Conservation (phyloP, 2,113 vertebrate genomes). For the Urocynchramus pylzowi region DNA sequence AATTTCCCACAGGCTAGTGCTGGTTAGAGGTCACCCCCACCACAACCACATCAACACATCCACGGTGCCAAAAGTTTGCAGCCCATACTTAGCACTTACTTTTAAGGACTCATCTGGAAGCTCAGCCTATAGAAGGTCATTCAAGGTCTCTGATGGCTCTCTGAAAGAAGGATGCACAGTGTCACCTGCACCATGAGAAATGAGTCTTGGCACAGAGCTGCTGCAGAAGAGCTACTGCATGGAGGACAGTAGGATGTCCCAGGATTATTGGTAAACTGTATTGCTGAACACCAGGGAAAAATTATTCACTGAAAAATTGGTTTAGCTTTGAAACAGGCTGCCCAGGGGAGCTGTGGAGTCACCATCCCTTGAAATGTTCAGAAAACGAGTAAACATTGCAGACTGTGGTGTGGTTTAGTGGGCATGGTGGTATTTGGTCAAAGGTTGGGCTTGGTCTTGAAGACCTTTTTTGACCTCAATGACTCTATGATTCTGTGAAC, state of each 20-base stretch:
- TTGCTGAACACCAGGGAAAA: neutral
- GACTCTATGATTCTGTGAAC: neutral
- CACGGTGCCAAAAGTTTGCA: neutral
- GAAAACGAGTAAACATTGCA: neutral
- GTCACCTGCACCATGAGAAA: neutral
- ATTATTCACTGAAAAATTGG: neutral
- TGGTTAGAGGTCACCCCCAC: neutral
- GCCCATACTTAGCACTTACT: neutral
- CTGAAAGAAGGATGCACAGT: accelerated
- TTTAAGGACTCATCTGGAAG: neutral
- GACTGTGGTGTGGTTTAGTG: neutral
- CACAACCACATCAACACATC: neutral
- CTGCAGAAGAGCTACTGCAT: neutral
- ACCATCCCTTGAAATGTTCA: neutral
- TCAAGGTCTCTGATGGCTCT: neutral
- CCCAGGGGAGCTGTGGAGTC: neutral
- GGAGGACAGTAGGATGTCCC: neutral
- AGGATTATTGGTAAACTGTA: accelerated
- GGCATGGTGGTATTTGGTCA: neutral
- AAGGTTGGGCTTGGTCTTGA: neutral
- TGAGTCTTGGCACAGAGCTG: neutral
- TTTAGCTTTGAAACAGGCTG: neutral
- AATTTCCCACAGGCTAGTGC: neutral
- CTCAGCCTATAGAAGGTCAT: neutral
- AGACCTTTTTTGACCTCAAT: neutral